Base-by-base conservation (phyloP, 2,888 invertebrate genomes). In the Agrenia bidenticulata region DNA sequence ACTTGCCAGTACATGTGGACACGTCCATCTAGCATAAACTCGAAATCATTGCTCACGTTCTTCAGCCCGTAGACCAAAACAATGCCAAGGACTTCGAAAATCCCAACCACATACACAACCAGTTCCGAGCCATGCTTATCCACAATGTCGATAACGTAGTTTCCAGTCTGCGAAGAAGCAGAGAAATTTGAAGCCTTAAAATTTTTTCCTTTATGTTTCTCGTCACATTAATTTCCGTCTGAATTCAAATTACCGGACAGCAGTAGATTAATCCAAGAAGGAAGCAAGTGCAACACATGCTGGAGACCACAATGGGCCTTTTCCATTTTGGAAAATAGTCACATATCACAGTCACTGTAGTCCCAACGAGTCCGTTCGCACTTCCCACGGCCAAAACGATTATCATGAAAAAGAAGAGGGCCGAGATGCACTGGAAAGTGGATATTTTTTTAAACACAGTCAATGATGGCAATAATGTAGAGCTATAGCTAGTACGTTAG, bases 361-460 rank as follows among this genome's bases (percentile, higher is more conserved):
- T 85, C 13, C 86, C 86, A 70, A 87, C 84, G 11, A 51, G 5
- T 0, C 89, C 89, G 37, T 88, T 88, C 7, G 88, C 84, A 62
- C 89, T 89, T 1, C 91, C 91, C 23, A 89, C 82, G 11, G 90
- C 91, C 67, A 92, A 82, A 1, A 89, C 88, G 65, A 88, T 85
- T 81, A 92, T 82, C 91, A 92, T 92, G 76, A 89, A 81, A 83
- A 90, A 91, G 81, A 91, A 91, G n/a, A 90, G 80, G 5, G 89
- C 87, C 0, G 90, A 83, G 24, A 57, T 32, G 9, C 27, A 39
- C 56, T 57, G 37, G 11, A 37, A 21, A 27, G 24, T 15, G 45
- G n/a, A n/a, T n/a, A n/a, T n/a, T n/a, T n/a, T n/a, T n/a, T n/a
- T n/a, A n/a, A n/a, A n/a, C n/a, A n/a, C n/a, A n/a, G n/a, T n/a